These are phyloP conservation scores for Carcina quercana DNA, from an alignment of 2,888 invertebrate species.

Conservation along the genomic window DNA sequence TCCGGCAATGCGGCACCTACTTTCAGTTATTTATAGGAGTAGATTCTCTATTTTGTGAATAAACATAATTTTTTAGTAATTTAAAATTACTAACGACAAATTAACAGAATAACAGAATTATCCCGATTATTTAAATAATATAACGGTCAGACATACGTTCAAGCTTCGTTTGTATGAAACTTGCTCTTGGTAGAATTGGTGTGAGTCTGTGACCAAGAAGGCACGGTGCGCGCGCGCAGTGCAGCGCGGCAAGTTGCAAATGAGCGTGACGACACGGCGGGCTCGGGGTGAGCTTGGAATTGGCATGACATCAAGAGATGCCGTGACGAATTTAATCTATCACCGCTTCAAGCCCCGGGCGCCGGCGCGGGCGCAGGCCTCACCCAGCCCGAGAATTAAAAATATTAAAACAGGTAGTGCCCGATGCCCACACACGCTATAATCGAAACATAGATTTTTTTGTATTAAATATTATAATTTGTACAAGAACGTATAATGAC, in stretches of 20 bases:
- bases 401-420: slow-evolving; percentile 41
- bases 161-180: too few species aligned
- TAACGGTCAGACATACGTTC: too few species aligned
- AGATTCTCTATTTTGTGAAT: too few species aligned
- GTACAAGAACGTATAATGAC: slow-evolving; percentile 40
- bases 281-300: slow-evolving; percentile 48
- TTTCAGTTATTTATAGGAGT: too few species aligned
- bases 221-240: not conserved
- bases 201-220: too few species aligned
- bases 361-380: slow-evolving; percentile 45
- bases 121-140: too few species aligned
- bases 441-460: slow-evolving; percentile 32
- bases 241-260: slow-evolving; percentile 39
- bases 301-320: slow-evolving; percentile 71
- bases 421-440: slow-evolving; percentile 53
- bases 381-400: slow-evolving; percentile 19
- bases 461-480: slow-evolving; percentile 32
- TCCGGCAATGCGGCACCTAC: too few species aligned
- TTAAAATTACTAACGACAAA: too few species aligned
- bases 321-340: slow-evolving; percentile 74
- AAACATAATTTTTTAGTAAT: too few species aligned
- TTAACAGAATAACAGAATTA: too few species aligned
- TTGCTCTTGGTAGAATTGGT: too few species aligned
- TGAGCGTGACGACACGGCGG: slow-evolving; percentile 55
- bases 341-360: slow-evolving; percentile 51